Evolutionary conservation across 2,888 invertebrate genomes (phyloP), one percentile per base, ranked within the genome.

Genomic region (Lithophane ornitopus): DNA sequence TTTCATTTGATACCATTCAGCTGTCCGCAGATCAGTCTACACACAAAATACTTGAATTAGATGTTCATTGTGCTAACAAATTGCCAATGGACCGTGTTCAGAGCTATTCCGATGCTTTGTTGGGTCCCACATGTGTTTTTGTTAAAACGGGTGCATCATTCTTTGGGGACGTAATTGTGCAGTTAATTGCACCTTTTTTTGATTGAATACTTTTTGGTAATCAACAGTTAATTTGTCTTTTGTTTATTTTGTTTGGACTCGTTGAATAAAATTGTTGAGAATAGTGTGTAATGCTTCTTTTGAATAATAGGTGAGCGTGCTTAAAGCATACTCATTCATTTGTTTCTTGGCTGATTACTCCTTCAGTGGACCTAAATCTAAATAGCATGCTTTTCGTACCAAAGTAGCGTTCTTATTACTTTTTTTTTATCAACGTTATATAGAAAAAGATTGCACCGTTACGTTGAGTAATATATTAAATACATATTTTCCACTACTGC

Each of bases 1-100:
- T 89, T 89, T 86, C 85, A 88, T 89, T 88, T 83, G 78, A 77
- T 74, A 41, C 81, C 81, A 89, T 89, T 88, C 89, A 88, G 72
- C 77, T 83, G 87, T 81, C 82, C 76, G 70, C 28, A 74, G 68
- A 26, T 54, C 79, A 83, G 71, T 77, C 68, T 76, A 62, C 74
- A 84, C 84, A 82, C 82, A 84, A 84, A 86, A 87, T 85, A 78
- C 75, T 85, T 85, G 87, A 89, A 90, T 91, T 89, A 89, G 84
- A 88, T 74, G 81, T 78, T 82, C 86, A 91, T 91, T 91, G 90
- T 90, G 88, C 76, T 70, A 82, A 85, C 88, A 85, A 89, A 89
- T 89, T 85, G 87, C 81, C 78, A 89, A 85, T 88, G 88, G 79
- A 85, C 70, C 76, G 81, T 76, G 74, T 78, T 82, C 83, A 54